These are phyloP conservation scores for Carassius gibelio DNA, from an alignment of 2,113 vertebrate genomes.

Conservation along the genomic window DNA sequence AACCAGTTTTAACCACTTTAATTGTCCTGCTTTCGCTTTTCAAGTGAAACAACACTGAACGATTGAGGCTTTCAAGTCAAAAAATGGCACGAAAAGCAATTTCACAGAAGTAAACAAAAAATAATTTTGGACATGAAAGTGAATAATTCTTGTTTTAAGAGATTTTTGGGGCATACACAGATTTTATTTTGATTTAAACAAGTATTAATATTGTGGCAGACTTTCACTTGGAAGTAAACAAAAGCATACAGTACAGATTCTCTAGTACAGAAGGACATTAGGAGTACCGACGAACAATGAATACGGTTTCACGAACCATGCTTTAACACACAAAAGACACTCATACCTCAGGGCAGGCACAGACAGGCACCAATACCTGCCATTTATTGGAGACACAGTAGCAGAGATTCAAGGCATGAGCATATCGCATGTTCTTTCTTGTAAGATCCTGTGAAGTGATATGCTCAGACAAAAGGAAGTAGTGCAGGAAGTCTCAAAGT, in stretches of 20 bases:
- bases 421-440: neutral
- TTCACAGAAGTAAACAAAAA: neutral
- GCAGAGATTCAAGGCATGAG: neutral
- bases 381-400: neutral
- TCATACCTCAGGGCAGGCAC: neutral
- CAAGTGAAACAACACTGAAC: neutral
- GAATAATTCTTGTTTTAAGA: neutral
- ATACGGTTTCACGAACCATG: neutral
- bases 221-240: neutral
- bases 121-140: neutral
- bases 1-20: neutral
- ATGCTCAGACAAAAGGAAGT: neutral
- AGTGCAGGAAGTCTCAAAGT: neutral
- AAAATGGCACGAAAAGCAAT: neutral
- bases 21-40: neutral
- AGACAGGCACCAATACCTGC: neutral
- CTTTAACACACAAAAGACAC: neutral
- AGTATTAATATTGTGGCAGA: neutral
- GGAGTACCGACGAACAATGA: neutral
- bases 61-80: neutral
- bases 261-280: neutral
- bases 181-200: neutral
- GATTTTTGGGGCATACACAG: neutral
- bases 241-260: no score
- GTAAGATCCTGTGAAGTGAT: neutral